Base-by-base conservation (phyloP, 2,797 vertebrate genomes). In the Etheostoma nigrum region DNA sequence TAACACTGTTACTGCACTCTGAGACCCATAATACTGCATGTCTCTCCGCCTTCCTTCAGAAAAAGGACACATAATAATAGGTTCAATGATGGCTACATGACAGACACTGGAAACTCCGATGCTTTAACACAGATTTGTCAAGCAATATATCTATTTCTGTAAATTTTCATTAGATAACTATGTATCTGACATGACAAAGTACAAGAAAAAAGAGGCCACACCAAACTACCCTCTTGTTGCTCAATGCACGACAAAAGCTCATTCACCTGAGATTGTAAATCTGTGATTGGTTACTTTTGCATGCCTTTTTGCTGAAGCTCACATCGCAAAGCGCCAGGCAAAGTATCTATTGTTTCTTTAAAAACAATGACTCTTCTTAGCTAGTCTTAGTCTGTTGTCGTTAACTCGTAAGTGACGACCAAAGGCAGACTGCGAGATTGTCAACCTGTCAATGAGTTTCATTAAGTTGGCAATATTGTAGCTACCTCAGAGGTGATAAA, bases 31-130 rank as follows among this genome's bases (percentile, higher is more conserved):
- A 57, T 6, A 45, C 55, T 36, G 40, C 72, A 74, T 0, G 21
- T 27, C 47, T 64, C 51, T 61, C 19, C 5, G 45, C 64, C 61
- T 68, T 33, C 53, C 61, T 62, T 66, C 54, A 69, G 30, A 69
- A 53, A 54, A 62, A 78, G 11, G 14, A 49, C 42, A 60, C 44
- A 1, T 53, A 77, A 84, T 83, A 68, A 85, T 54, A 83, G 78
- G 78, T 60, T 86, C 11, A 33, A 2, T 47, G 45, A 49, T 62
- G 79, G 62, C 25, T 55, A n/a, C 58, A 2, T 47, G n/a, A 40
- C 40, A 69, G 25, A 44, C 44, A 61, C 6, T 67, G 67, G n/a
- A 61, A 69, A 68, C 5, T 1, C 16, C 4, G 30, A 33, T 54
- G 27, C 14, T 30, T 18, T 4, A 59, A 71, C 15, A 67, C 40